Percentiles rank a stretch among this genome's conserved stretches.
Evolutionary conservation across 2,888 invertebrate genomes (phyloP).

Genomic region (Cheilosia variabilis): DNA sequence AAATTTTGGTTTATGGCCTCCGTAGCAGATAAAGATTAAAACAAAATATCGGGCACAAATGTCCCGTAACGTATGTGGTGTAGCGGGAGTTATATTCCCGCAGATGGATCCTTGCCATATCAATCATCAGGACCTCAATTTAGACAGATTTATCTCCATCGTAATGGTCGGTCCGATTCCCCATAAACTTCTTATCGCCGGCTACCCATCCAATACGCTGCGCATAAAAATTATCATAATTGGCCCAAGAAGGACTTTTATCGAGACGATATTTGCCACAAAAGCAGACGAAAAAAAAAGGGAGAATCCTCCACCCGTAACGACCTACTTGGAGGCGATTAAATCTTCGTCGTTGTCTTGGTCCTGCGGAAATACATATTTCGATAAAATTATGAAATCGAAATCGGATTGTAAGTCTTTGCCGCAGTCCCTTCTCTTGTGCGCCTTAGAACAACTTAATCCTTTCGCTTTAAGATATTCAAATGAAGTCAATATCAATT

Average conservation of each 20-base stretch:
- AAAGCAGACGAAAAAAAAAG: background rate
- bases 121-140: constrained; percentile 37
- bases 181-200: constrained; percentile 58
- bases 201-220: constrained; percentile 4
- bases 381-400: constrained; percentile 73
- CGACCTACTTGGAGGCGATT: constrained; percentile 37
- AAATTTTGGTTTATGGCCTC: too few species aligned
- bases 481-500: constrained; percentile 72
- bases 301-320: constrained; percentile 17
- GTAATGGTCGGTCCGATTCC: constrained; percentile 42
- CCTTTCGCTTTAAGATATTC: constrained; percentile 64
- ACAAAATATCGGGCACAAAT: too few species aligned
- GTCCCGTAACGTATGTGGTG: too few species aligned
- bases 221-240: constrained; percentile 70
- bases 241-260: constrained; percentile 58
- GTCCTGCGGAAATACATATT: constrained; percentile 36
- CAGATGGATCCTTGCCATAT: background rate
- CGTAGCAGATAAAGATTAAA: too few species aligned
- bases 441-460: constrained; percentile 43
- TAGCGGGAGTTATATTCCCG: too few species aligned
- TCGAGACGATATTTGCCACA: constrained; percentile 44
- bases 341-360: constrained; percentile 11
- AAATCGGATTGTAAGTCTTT: constrained; percentile 59
- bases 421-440: constrained; percentile 7
- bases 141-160: constrained; percentile 41